Percentiles rank a stretch among this genome's conserved stretches.
Evolutionary conservation across 2,113 vertebrate species (phyloP).

Genomic region (Erythrocebus patas): DNA sequence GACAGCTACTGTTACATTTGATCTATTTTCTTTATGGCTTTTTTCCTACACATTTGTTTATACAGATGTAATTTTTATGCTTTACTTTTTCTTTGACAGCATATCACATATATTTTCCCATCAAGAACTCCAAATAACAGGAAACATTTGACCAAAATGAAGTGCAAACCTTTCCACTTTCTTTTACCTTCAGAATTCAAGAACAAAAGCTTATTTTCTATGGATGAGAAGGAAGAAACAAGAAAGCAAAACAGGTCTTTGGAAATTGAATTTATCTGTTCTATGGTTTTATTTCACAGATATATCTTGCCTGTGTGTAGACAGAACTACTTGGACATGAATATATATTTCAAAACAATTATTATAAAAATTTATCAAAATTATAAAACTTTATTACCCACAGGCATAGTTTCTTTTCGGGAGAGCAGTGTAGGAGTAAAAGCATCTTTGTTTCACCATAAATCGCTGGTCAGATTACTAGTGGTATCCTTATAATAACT

Average conservation of each 20-base stretch:
- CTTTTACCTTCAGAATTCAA: constrained; percentile 4
- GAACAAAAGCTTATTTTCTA: background rate
- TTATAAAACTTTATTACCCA: background rate
- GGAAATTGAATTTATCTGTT: background rate
- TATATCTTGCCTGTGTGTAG: background rate
- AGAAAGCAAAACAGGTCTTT: background rate
- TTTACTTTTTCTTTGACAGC: constrained; percentile 52
- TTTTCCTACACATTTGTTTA: constrained; percentile 48
- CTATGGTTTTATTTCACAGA: background rate
- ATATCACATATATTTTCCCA: constrained; percentile 57
- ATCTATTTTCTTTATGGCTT: background rate
- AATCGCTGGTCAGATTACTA: background rate
- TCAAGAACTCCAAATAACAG: constrained; percentile 45
- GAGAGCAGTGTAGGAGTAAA: background rate
- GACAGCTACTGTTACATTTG: background rate
- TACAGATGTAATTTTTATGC: constrained; percentile 56
- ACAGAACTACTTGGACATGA: background rate
- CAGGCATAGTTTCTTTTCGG: background rate
- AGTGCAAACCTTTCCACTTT: background rate
- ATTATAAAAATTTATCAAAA: background rate
- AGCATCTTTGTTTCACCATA: background rate
- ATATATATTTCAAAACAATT: background rate
- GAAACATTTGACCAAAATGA: constrained; percentile 48
- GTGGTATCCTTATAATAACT: background rate
- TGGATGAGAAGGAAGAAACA: background rate